Percentiles rank a stretch among this genome's conserved stretches.
These are phyloP conservation scores for Gryllus bimaculatus DNA, from an alignment of 1,140 invertebrate species.

Conservation along the genomic window DNA sequence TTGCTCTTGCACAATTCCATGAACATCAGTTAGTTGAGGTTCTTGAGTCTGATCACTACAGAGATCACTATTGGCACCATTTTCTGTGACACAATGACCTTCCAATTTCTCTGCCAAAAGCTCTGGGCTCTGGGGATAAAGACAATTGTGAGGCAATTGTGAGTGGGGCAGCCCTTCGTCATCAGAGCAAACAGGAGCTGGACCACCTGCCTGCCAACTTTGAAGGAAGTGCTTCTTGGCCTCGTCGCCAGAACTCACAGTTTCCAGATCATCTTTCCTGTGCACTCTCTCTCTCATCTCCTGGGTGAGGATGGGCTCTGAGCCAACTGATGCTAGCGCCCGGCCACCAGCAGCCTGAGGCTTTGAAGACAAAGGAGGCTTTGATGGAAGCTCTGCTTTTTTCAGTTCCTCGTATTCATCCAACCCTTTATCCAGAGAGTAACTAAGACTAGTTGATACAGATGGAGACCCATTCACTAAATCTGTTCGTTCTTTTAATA, in stretches of 20 bases:
- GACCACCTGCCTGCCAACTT: constrained; percentile 12
- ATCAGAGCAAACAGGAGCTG: constrained; percentile 12
- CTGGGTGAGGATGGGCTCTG: constrained; percentile 9
- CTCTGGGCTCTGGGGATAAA: too few relatives aligned
- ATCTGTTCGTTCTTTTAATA: not conserved
- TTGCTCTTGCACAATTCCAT: too few relatives aligned
- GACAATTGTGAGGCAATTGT: too few relatives aligned
- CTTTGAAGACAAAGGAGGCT: not conserved
- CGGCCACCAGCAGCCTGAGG: not conserved
- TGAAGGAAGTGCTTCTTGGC: constrained; percentile 6
- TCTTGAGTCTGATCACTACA: too few relatives aligned
- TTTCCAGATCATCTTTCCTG: not conserved
- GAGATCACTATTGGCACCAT: too few relatives aligned
- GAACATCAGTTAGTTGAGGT: too few relatives aligned
- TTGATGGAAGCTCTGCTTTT: constrained; percentile 2
- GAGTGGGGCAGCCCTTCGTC: not conserved
- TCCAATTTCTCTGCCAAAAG: too few relatives aligned
- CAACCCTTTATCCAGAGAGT: constrained; percentile 41
- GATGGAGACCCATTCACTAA: not conserved
- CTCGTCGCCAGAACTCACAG: constrained; percentile 13
- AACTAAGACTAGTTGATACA: constrained; percentile 29
- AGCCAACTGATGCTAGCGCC: not conserved
- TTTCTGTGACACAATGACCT: too few relatives aligned
- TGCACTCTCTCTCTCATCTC: not conserved
- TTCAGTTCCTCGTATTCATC: constrained; percentile 34